Evolutionary conservation across 1,140 invertebrate species (phyloP).

Genomic region (Bombus waltoni): DNA sequence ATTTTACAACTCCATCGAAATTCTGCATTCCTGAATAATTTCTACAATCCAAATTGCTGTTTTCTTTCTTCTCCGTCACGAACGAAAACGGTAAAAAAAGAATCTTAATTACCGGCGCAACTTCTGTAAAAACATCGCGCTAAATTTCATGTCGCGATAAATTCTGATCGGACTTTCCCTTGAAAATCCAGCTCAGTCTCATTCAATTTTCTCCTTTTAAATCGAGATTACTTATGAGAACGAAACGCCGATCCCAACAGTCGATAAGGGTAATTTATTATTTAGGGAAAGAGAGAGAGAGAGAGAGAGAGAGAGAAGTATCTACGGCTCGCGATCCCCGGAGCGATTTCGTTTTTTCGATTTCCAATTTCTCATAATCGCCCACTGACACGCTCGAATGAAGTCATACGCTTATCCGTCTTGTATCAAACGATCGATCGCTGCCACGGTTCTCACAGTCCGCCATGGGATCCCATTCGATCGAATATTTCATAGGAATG

Average conservation of each 20-base stretch:
- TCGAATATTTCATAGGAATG: conserved; percentile 51
- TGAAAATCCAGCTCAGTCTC: neutral
- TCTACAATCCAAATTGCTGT: neutral
- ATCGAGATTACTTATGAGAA: conserved; percentile 19
- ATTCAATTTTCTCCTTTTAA: conserved; percentile 24
- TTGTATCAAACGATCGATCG: conserved; percentile 52
- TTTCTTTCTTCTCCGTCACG: neutral
- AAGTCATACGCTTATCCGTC: conserved; percentile 67
- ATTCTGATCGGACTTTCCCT: conserved; percentile 10
- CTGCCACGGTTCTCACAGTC: conserved; percentile 63
- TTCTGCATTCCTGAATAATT: conserved; percentile 23
- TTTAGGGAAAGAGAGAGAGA: neutral
- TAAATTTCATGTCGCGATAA: neutral
- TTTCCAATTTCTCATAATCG: conserved; percentile 61
- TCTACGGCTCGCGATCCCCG: conserved; percentile 33
- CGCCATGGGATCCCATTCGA: conserved; percentile 50
- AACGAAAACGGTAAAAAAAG: neutral
- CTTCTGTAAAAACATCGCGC: neutral
- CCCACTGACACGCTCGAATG: conserved; percentile 66
- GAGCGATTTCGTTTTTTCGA: conserved; percentile 60
- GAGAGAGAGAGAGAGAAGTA: neutral
- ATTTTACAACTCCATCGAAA: conserved; percentile 27
- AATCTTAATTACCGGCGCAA: neutral
- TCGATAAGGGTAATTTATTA: conserved; percentile 49
- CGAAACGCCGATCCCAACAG: conserved; percentile 11